Percentiles rank a stretch among this genome's conserved stretches.
Conservation (phyloP, 2,888 invertebrate species). For the Ochlodes sylvanus region DNA sequence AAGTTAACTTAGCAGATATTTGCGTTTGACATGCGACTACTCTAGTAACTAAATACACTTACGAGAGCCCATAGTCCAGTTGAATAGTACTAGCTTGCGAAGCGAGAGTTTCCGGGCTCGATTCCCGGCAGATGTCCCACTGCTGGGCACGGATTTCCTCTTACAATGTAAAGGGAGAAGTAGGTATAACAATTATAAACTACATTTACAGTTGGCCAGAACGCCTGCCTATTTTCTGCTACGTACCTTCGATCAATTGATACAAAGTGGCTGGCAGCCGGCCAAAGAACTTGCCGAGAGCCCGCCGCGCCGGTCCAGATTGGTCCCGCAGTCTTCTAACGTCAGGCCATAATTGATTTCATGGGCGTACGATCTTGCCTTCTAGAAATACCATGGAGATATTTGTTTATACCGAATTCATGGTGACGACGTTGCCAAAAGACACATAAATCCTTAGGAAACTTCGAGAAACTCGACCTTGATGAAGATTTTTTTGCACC, state of each 20-base stretch:
- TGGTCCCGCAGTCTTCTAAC: conserved; percentile 9
- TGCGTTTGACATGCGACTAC: neutral
- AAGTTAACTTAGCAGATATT: neutral
- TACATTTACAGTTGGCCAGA: neutral
- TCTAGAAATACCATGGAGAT: neutral
- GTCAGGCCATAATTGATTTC: conserved; percentile 10
- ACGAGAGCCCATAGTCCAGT: too few species aligned
- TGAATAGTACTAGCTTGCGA: too few species aligned
- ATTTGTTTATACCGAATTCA: neutral
- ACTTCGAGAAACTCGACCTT: too few species aligned
- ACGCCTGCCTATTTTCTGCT: neutral
- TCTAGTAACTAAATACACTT: too few species aligned
- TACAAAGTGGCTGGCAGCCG: conserved; percentile 3
- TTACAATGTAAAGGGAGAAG: too few species aligned
- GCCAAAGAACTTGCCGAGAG: conserved; percentile 11
- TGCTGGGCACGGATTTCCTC: too few species aligned
- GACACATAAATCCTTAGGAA: too few species aligned
- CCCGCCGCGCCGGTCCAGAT: conserved; percentile 5
- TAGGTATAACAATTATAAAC: too few species aligned
- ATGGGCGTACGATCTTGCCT: neutral
- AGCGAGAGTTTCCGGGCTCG: too few species aligned
- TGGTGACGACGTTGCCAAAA: too few species aligned
- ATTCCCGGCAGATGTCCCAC: too few species aligned
- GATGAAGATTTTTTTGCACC: too few species aligned
- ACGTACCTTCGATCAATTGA: conserved; percentile 18